These are phyloP conservation scores for Ostrea denselamellosa DNA, from an alignment of 1,140 invertebrate genomes.

Conservation along the genomic window DNA sequence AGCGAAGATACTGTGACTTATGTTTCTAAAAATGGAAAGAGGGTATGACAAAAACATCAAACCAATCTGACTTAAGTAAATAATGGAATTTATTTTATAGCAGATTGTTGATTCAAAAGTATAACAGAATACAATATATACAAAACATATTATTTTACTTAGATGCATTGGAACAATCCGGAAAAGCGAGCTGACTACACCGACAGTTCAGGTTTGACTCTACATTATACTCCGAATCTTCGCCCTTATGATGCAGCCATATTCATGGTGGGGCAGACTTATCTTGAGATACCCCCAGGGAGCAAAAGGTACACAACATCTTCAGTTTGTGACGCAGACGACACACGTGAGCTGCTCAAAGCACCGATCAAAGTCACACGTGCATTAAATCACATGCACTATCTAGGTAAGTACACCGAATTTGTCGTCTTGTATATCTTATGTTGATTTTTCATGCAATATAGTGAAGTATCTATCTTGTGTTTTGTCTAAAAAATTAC, in stretches of 20 bases:
- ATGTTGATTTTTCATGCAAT: neutral
- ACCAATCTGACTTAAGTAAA: too few species aligned
- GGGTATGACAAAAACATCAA: too few species aligned
- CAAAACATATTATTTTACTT: neutral
- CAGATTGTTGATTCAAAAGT: too few species aligned
- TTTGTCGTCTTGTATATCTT: too few species aligned
- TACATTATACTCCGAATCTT: conserved; percentile 59
- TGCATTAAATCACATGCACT: conserved; percentile 61
- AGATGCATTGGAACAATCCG: conserved; percentile 67
- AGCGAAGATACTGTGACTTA: too few species aligned
- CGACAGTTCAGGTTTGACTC: conserved; percentile 58
- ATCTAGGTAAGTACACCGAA: conserved; percentile 52
- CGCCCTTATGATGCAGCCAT: conserved; percentile 55
- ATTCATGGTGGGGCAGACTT: conserved; percentile 53
- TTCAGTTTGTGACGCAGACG: conserved; percentile 40
- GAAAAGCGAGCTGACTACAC: conserved; percentile 29
- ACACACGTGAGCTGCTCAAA: conserved; percentile 43
- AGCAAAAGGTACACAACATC: neutral
- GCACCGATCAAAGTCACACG: conserved; percentile 48
- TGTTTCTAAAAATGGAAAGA: too few species aligned
- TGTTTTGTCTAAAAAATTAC: neutral
- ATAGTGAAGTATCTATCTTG: neutral
- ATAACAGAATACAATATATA: too few species aligned
- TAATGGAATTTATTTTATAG: too few species aligned
- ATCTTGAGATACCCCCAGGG: conserved; percentile 57